Percentiles rank a stretch among this genome's conserved stretches.
phyloP scores from a whole-genome alignment of 2,797 vertebrate genomes.

The Squalus acanthias region DNA sequence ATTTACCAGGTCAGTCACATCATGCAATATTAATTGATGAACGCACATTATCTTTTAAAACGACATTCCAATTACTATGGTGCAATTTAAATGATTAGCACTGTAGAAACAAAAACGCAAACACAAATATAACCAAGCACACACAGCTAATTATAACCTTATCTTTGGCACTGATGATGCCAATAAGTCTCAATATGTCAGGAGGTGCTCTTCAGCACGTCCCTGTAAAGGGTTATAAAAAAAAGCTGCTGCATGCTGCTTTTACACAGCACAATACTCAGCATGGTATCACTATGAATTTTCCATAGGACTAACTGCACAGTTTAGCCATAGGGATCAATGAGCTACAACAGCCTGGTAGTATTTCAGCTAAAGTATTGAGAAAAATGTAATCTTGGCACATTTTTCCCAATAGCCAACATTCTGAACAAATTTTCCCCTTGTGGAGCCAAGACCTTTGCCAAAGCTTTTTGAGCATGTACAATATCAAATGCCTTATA shows the following conservation, averaged over 20 bases:
- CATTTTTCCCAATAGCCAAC: background rate
- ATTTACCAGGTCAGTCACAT: background rate
- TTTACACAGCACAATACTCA: background rate
- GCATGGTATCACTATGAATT: background rate
- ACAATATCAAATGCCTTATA: background rate
- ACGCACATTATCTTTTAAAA: background rate
- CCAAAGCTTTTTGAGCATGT: background rate
- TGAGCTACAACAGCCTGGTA: background rate
- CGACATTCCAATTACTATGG: background rate
- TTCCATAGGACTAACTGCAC: background rate
- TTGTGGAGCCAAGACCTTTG: background rate
- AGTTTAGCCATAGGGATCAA: slow-evolving; percentile 13
- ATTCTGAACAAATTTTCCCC: too few species aligned
- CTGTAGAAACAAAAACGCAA: background rate
- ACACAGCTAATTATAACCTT: background rate
- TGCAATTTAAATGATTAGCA: background rate
- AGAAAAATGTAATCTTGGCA: background rate
- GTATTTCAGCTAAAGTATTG: background rate
- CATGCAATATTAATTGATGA: background rate
- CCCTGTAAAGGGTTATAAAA: background rate
- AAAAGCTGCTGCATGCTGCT: background rate
- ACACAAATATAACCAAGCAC: background rate
- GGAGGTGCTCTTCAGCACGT: background rate
- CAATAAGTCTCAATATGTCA: background rate
- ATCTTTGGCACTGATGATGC: background rate